Conservation (phyloP, 2,113 vertebrate species). For the Rutilus rutilus region DNA sequence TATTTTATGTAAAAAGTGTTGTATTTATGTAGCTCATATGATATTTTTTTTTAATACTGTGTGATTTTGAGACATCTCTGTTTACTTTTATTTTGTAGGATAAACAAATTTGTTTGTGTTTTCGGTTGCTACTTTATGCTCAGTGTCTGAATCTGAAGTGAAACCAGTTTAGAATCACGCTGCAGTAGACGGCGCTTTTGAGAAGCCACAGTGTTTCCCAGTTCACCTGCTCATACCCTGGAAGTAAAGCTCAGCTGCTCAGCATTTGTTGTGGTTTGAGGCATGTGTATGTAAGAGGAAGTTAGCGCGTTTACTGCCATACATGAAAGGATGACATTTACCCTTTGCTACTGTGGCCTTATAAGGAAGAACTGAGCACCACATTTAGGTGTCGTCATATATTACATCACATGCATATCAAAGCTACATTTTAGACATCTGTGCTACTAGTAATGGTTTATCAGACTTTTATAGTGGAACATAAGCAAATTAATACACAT, state of each 20-base stretch:
- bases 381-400: neutral
- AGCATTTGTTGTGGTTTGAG: constrained; percentile 36
- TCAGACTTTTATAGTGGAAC: neutral
- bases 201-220: constrained; percentile 6
- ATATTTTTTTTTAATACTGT: neutral
- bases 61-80: neutral
- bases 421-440: neutral
- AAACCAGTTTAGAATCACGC: neutral
- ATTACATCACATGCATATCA: neutral
- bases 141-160: neutral
- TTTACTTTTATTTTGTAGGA: neutral
- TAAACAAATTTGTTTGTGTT: neutral
- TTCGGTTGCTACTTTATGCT: neutral
- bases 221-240: constrained; percentile 12
- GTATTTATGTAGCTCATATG: neutral
- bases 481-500: neutral
- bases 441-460: neutral
- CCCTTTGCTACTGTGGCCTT: constrained; percentile 7
- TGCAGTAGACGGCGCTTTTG: neutral
- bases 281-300: constrained; percentile 39
- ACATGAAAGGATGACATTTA: neutral
- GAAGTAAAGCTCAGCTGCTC: constrained; percentile 12
- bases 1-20: neutral
- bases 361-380: constrained; percentile 29
- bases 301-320: neutral